Evolutionary conservation across 1,140 invertebrate genomes (phyloP).

Genomic region (Papilio polytes): DNA sequence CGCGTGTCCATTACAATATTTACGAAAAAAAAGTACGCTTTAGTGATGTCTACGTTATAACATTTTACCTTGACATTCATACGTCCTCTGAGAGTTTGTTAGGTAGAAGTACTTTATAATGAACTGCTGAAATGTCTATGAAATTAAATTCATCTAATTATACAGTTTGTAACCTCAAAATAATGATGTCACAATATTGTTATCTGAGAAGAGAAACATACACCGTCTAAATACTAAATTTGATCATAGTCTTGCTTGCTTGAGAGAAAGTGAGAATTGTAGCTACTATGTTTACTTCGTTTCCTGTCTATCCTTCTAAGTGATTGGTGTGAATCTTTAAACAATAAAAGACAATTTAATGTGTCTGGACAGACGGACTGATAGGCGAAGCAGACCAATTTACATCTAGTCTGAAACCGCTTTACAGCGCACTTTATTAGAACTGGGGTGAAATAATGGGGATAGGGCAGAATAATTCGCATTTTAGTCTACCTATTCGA

Average conservation of each 20-base stretch:
- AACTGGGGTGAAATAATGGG: conserved; percentile 6
- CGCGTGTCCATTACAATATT: conserved; percentile 34
- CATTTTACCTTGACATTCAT: conserved; percentile 30
- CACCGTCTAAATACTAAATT: no score
- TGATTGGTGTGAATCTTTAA: not conserved
- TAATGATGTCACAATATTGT: no score
- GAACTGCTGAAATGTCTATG: not conserved
- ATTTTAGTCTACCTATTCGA: not conserved
- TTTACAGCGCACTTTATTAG: not conserved
- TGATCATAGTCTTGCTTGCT: not conserved
- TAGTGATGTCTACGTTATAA: conserved; percentile 7
- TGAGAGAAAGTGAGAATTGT: not conserved
- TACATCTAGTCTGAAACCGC: conserved; percentile 11
- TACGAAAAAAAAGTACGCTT: conserved; percentile 10
- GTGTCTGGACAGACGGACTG: not conserved
- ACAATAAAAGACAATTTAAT: conserved; percentile 12
- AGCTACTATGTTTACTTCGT: not conserved
- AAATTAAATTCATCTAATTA: not conserved
- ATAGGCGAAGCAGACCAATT: conserved; percentile 1
- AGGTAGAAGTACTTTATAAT: not conserved
- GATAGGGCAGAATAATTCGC: not conserved
- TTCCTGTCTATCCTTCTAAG: not conserved
- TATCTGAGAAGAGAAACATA: no score
- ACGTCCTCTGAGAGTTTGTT: conserved; percentile 15
- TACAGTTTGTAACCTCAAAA: not conserved